Conservation (phyloP, 2,113 vertebrate species). For the Mesoclemmys tuberculata region DNA sequence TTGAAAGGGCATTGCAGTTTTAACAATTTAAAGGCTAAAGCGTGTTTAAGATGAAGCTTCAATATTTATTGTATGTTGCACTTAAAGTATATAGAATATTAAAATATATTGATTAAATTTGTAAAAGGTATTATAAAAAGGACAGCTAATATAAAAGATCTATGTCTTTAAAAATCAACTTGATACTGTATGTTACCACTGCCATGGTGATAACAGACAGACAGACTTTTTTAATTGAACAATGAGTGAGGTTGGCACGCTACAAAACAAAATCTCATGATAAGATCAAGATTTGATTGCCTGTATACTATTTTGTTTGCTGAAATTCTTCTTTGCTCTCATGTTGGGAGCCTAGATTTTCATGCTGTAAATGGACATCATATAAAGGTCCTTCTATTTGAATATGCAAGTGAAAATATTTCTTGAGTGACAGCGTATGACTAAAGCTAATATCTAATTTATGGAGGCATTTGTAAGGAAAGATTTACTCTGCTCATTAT, state of each 20-base stretch:
- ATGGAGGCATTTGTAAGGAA: conserved; percentile 74
- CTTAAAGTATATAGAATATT: conserved; percentile 85
- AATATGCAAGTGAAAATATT: conserved; percentile 73
- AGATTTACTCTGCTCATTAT: conserved; percentile 64
- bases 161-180: conserved; percentile 79
- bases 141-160: conserved; percentile 84
- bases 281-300: conserved; percentile 36
- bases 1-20: conserved; percentile 85
- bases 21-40: conserved; percentile 86
- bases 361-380: conserved; percentile 53
- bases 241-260: conserved; percentile 58
- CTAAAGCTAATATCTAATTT: conserved; percentile 78
- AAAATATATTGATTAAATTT: conserved; percentile 87
- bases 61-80: conserved; percentile 86
- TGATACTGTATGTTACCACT: conserved; percentile 66
- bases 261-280: conserved; percentile 43
- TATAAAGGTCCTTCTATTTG: conserved; percentile 57
- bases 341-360: conserved; percentile 35
- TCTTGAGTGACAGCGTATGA: conserved; percentile 71
- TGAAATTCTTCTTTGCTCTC: conserved; percentile 65
- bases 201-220: conserved; percentile 55
- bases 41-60: conserved; percentile 83
- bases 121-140: conserved; percentile 85
- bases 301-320: conserved; percentile 64
- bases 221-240: conserved; percentile 55